Percentiles rank a stretch among this genome's conserved stretches.
phyloP scores from a whole-genome alignment of 2,113 vertebrate species.

The Chascanopsetta lugubris region DNA sequence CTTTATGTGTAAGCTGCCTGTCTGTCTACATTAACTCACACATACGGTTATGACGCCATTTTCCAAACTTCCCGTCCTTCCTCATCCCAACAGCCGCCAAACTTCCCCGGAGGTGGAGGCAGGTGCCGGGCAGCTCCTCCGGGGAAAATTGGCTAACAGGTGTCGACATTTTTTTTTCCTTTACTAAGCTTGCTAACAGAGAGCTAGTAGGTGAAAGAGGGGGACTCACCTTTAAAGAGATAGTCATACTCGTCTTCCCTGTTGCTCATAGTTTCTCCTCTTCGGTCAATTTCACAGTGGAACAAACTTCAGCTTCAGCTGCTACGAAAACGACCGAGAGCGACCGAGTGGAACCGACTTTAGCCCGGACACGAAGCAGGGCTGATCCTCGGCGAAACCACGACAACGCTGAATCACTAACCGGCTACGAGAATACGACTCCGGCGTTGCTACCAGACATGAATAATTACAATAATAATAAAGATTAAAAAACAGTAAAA shows the following conservation, averaged over 20 bases:
- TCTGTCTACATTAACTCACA: too few species aligned
- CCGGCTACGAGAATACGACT: rapidly evolving
- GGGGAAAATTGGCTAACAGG: too few species aligned
- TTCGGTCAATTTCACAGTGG: conserved; percentile 18
- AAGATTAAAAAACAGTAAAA: not conserved
- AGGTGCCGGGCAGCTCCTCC: too few species aligned
- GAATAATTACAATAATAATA: too few species aligned
- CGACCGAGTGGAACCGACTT: conserved; percentile 8
- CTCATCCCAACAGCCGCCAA: not conserved
- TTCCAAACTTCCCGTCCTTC: not conserved
- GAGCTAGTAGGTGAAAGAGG: not conserved
- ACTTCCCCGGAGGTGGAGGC: not conserved
- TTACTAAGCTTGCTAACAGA: not conserved
- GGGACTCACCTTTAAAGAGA: conserved; percentile 87
- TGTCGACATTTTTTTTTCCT: not conserved
- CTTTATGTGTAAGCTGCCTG: too few species aligned
- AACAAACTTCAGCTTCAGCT: conserved; percentile 58
- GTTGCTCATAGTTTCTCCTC: conserved; percentile 76
- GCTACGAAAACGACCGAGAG: conserved; percentile 28
- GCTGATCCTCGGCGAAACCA: not conserved
- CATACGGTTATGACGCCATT: not conserved
- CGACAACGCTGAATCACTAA: not conserved
- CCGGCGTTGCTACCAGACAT: not conserved
- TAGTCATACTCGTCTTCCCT: conserved; percentile 89
- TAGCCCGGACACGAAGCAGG: not conserved